phyloP scores from a whole-genome alignment of 2,113 vertebrate genomes.

The Brienomyrus longianalis region DNA sequence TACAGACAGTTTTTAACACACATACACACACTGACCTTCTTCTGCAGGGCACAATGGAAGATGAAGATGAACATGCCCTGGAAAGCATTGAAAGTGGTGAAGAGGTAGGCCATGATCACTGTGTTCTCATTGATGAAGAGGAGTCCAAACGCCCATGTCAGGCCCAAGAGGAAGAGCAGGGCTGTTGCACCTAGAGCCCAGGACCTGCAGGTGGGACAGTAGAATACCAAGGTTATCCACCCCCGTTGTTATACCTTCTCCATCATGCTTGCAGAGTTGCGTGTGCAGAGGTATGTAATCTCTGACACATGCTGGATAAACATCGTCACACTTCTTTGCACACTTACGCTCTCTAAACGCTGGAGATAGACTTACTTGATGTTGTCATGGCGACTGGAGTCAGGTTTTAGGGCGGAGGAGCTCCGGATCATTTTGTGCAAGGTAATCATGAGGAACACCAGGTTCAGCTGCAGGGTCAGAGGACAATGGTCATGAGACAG shows the following conservation, averaged over 20 bases:
- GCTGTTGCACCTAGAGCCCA: constrained; percentile 80
- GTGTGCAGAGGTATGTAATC: background rate
- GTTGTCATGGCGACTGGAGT: constrained; percentile 82
- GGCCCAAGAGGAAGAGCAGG: constrained; percentile 78
- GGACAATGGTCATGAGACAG: background rate
- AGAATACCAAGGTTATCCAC: background rate
- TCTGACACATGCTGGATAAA: background rate
- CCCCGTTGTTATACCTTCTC: background rate
- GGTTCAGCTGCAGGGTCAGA: constrained; percentile 66
- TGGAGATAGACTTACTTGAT: constrained; percentile 59
- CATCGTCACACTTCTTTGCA: background rate
- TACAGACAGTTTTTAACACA: background rate
- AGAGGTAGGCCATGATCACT: constrained; percentile 87
- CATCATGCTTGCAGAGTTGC: background rate
- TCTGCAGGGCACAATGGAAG: constrained; percentile 90
- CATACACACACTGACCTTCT: constrained; percentile 66
- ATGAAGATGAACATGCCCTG: constrained; percentile 94
- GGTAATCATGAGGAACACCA: constrained; percentile 86
- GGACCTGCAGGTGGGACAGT: constrained; percentile 56
- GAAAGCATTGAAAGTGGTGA: constrained; percentile 90
- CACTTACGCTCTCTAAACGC: too few species aligned
- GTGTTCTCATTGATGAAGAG: constrained; percentile 87
- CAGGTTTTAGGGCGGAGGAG: constrained; percentile 81
- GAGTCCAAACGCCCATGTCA: constrained; percentile 88
- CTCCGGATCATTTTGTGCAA: constrained; percentile 88